Evolutionary conservation across 2,113 vertebrate genomes (phyloP).

Genomic region (Mastomys natalensis): DNA sequence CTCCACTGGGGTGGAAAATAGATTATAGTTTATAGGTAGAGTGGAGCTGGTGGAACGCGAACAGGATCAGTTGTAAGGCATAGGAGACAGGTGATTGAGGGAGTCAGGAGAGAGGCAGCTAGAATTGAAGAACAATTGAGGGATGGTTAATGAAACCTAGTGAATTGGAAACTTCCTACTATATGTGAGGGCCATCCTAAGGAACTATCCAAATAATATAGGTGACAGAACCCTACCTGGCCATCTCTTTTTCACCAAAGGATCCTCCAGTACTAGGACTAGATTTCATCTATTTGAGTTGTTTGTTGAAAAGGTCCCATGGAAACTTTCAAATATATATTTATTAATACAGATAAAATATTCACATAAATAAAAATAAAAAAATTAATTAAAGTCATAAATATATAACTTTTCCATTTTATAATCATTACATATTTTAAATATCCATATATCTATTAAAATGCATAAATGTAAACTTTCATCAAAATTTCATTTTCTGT

Average conservation of each 20-base stretch:
- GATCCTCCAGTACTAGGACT: neutral
- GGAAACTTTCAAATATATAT: neutral
- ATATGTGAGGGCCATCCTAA: too few relatives aligned
- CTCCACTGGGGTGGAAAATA: too few relatives aligned
- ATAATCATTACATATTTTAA: neutral
- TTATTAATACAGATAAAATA: neutral
- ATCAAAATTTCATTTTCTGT: neutral
- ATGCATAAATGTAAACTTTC: conserved; percentile 23
- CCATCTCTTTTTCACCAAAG: neutral
- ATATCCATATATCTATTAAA: neutral
- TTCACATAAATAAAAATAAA: neutral
- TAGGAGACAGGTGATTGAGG: too few relatives aligned
- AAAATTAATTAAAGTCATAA: neutral
- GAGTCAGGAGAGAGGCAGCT: too few relatives aligned
- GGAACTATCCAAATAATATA: neutral
- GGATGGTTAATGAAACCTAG: too few relatives aligned
- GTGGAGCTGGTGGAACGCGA: too few relatives aligned
- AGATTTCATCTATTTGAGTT: neutral
- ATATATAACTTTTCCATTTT: neutral
- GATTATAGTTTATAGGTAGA: too few relatives aligned
- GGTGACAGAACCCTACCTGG: neutral
- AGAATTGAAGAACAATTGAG: too few relatives aligned
- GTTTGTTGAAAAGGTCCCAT: neutral
- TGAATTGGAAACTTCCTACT: too few relatives aligned
- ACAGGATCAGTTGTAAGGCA: too few relatives aligned